Conservation (phyloP, 2,797 vertebrate genomes). For the Lepilemur septentrionalis region DNA sequence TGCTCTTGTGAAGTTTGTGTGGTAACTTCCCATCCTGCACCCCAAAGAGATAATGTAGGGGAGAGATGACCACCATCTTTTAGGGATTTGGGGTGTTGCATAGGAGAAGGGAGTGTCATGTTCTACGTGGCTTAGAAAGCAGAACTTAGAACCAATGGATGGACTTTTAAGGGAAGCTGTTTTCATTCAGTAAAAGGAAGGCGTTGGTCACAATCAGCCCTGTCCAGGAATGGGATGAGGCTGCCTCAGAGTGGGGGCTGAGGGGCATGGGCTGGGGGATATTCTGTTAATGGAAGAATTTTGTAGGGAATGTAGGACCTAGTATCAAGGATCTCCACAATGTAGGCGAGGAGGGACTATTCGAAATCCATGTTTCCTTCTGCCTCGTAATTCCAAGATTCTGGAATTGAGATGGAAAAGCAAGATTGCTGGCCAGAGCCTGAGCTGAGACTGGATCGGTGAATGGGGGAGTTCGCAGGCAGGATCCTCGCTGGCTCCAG, state of each 20-base stretch:
- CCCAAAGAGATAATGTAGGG: neutral
- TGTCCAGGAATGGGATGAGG: neutral
- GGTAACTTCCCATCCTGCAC: neutral
- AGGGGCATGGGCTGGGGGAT: neutral
- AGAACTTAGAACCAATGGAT: neutral
- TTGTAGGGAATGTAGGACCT: neutral
- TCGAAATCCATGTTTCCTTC: neutral
- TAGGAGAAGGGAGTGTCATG: neutral
- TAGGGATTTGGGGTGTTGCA: neutral
- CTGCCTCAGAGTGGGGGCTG: neutral
- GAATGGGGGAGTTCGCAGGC: neutral
- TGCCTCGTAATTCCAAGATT: neutral
- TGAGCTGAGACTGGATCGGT: neutral
- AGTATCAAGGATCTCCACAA: neutral
- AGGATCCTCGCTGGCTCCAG: neutral
- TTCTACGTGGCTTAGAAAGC: neutral
- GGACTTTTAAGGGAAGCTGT: neutral
- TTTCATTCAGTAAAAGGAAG: neutral
- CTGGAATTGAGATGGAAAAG: neutral
- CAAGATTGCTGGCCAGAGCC: neutral
- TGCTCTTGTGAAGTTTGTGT: neutral
- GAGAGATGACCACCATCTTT: neutral
- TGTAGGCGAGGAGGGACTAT: neutral
- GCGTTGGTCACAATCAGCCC: neutral
- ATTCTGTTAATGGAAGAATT: neutral